phyloP scores from a whole-genome alignment of 1,140 invertebrate species.

The Diachasma alloeum region DNA sequence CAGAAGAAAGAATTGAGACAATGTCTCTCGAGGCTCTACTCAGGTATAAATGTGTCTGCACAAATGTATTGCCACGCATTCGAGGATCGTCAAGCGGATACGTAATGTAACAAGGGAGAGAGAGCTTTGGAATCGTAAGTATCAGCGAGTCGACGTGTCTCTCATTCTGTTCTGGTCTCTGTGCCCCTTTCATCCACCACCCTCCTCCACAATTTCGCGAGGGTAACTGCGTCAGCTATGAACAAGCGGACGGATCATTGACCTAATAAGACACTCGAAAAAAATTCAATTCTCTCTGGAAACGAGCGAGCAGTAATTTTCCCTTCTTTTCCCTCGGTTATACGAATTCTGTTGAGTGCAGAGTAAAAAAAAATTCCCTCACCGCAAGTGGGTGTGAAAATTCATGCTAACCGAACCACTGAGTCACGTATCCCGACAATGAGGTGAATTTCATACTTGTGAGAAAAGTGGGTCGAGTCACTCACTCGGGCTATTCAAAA shows the following conservation, averaged over 20 bases:
- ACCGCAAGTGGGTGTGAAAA: not conserved
- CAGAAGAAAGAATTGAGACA: not conserved
- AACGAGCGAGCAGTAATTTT: not conserved
- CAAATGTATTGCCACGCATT: not conserved
- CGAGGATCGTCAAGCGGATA: not conserved
- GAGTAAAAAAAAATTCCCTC: not conserved
- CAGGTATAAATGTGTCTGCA: not conserved
- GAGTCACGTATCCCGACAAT: slow-evolving; percentile 1
- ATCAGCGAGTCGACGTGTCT: not conserved
- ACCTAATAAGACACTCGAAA: not conserved
- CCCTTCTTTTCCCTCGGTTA: not conserved
- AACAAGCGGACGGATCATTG: not conserved
- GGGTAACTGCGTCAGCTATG: not conserved
- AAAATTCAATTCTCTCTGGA: not conserved
- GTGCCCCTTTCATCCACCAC: not conserved
- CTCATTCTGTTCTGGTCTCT: not conserved
- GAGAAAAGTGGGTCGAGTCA: not conserved
- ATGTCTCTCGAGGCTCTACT: not conserved
- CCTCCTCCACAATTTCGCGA: not conserved
- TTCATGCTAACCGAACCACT: not conserved
- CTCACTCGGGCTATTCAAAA: not conserved
- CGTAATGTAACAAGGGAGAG: not conserved
- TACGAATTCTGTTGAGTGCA: not conserved
- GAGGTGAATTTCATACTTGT: not conserved
- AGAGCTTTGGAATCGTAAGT: not conserved